Conservation (phyloP, 2,888 invertebrate species). For the Augochlorella aurata region DNA sequence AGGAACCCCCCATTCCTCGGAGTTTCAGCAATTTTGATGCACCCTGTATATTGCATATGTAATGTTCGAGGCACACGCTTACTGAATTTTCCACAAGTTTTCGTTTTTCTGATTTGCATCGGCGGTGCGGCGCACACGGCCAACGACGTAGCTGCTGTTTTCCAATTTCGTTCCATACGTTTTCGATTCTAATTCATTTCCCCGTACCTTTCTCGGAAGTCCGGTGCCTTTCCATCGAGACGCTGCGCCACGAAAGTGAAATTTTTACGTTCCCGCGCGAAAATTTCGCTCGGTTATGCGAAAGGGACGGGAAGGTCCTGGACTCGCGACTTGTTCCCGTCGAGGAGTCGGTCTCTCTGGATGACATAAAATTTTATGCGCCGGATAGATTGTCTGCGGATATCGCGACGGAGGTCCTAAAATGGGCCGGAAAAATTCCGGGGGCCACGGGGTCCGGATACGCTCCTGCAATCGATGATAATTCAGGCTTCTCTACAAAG, state of each 20-base stretch:
- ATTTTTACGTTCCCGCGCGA: conserved; percentile 43
- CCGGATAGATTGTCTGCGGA: conserved; percentile 43
- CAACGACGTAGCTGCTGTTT: background rate
- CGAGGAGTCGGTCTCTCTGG: conserved; percentile 54
- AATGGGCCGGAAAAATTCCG: conserved; percentile 15
- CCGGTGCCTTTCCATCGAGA: background rate
- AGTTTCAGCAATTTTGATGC: no score
- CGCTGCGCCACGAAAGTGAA: conserved; percentile 25
- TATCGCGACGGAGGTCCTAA: conserved; percentile 16
- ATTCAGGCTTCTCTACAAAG: conserved; percentile 29
- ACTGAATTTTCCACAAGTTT: background rate
- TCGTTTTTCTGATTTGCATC: background rate
- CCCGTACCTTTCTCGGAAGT: background rate
- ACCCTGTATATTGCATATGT: no score
- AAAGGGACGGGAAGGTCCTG: conserved; percentile 13
- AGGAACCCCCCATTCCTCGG: no score
- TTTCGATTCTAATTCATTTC: conserved; percentile 12
- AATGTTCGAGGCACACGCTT: no score
- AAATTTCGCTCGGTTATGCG: conserved; percentile 49
- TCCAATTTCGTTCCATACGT: conserved; percentile 11
- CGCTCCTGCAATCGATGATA: conserved; percentile 5
- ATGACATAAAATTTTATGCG: conserved; percentile 64
- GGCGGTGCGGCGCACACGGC: background rate
- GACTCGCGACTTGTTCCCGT: conserved; percentile 16
- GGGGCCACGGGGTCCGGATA: conserved; percentile 6